Percentiles rank a stretch among this genome's conserved stretches.
Evolutionary conservation across 2,797 vertebrate species (phyloP).

Genomic region (Philypnodon macrostomus): DNA sequence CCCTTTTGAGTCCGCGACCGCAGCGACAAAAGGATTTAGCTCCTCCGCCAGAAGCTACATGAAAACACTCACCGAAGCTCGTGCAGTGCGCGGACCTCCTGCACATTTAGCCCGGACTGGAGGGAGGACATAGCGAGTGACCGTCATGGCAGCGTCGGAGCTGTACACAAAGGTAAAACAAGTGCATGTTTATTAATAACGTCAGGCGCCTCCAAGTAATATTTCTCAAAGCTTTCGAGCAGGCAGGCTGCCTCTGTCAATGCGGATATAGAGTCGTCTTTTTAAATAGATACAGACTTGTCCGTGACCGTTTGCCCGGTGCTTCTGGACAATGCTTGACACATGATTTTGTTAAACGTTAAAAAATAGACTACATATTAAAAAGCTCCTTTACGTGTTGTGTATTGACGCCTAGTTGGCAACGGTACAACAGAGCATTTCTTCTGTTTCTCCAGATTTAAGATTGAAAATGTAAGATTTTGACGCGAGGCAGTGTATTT

Average conservation of each 20-base stretch:
- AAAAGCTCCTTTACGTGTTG: neutral
- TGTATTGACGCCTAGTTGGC: constrained; percentile 34
- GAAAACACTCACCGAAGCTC: constrained; percentile 20
- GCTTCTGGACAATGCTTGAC: neutral
- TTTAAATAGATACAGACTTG: neutral
- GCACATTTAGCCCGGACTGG: constrained; percentile 56
- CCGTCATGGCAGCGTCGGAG: constrained; percentile 90
- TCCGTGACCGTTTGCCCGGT: neutral
- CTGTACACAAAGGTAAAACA: constrained; percentile 91
- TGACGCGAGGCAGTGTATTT: neutral
- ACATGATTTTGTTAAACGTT: neutral
- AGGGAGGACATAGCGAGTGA: constrained; percentile 51
- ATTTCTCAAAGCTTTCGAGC: neutral
- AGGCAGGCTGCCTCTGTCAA: neutral
- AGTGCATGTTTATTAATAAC: constrained; percentile 9
- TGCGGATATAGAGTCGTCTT: neutral
- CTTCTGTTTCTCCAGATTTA: too few species aligned
- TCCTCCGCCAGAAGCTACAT: constrained; percentile 21
- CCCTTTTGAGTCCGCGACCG: constrained; percentile 32
- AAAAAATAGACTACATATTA: constrained; percentile 43
- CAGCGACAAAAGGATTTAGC: constrained; percentile 8
- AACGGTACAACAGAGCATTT: constrained; percentile 12
- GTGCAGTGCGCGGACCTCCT: constrained; percentile 33
- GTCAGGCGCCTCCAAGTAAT: neutral
- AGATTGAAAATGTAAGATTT: too few species aligned